Evolutionary conservation across 2,888 invertebrate genomes (phyloP).

Genomic region (Fabriciana adippe): DNA sequence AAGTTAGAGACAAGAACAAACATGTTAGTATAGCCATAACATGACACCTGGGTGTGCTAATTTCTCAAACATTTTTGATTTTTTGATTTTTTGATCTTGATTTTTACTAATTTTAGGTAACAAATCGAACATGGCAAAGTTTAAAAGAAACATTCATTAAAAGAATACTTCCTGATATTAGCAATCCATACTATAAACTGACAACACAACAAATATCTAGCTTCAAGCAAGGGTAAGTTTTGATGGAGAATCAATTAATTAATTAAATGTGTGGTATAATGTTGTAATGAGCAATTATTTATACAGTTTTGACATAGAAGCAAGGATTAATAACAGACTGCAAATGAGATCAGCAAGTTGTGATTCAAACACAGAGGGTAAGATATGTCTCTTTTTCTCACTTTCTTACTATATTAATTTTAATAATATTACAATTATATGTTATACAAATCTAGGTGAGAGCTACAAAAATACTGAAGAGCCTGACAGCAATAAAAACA

Average conservation of each 20-base stretch:
- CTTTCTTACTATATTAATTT: no score
- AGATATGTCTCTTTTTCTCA: conserved; percentile 11
- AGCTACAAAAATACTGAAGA: conserved; percentile 46
- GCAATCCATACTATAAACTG: conserved; percentile 72
- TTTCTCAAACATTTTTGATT: no score
- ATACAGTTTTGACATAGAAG: conserved; percentile 56
- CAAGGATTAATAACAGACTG: conserved; percentile 57
- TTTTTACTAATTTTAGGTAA: conserved; percentile 50
- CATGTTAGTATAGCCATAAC: no score
- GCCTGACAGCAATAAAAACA: conserved; percentile 49
- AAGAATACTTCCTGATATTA: conserved; percentile 71
- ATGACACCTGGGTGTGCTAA: no score
- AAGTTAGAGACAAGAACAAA: no score
- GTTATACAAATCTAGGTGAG: conserved; percentile 41
- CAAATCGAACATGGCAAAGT: conserved; percentile 76
- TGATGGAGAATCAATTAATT: conserved; percentile 10
- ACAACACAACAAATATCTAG: conserved; percentile 61
- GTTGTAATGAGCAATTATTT: background rate
- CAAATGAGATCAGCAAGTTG: conserved; percentile 53
- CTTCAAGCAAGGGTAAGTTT: conserved; percentile 65
- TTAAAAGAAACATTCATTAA: conserved; percentile 76
- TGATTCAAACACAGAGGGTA: conserved; percentile 56
- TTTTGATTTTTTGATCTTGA: no score
- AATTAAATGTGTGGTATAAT: conserved; percentile 1
- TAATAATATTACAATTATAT: background rate